Base-by-base conservation (phyloP, 1,140 invertebrate genomes). In the Laupala kohalensis region DNA sequence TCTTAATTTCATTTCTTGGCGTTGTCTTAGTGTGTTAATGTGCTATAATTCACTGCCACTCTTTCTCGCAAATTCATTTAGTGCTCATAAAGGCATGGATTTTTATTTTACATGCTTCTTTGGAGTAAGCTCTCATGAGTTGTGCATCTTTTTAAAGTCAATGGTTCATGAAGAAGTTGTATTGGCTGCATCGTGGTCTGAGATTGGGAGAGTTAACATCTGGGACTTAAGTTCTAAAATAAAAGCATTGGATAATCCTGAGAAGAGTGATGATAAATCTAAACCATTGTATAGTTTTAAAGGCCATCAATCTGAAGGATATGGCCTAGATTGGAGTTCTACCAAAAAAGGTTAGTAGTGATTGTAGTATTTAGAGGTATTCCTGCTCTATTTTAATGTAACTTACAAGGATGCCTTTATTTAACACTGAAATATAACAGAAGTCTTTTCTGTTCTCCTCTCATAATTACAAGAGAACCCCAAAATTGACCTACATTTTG, bases 251-350 rank as follows among this genome's bases (percentile, higher is more conserved):
- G 83, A 89, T 64, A 83, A 81, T 74, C 78, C 83, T 75, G 88
- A 90, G 76, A 88, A 90, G 75, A 83, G 86, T 74, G 83, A 83
- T 74, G 81, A 82, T 70, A 84, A 85, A 30, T 79, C 69, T 19
- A 71, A 88, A 75, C 93, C 96, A 13, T 74, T 96, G 0, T 97
- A 87, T 78, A 89, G 91, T 15, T 99, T 98, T 77, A 88, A 85
- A 82, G 96, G 96, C 9, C 96, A 99, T 81, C 86, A 89, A 73
- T 84, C 88, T 68, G 96, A 99, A 85, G 97, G 98, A 13, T 99
- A 90, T 85, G 96, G 90, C 4, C 77, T 99, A 29, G 96, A 96
- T 82, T 99, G 98, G 98, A 94, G 90, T 76, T 80, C 86, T 23
- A 87, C 87, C 69, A 87, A 87, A 74, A 80, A 85, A 75, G 97